phyloP scores from a whole-genome alignment of 2,113 vertebrate species.

The Archocentrus centrarchus region DNA sequence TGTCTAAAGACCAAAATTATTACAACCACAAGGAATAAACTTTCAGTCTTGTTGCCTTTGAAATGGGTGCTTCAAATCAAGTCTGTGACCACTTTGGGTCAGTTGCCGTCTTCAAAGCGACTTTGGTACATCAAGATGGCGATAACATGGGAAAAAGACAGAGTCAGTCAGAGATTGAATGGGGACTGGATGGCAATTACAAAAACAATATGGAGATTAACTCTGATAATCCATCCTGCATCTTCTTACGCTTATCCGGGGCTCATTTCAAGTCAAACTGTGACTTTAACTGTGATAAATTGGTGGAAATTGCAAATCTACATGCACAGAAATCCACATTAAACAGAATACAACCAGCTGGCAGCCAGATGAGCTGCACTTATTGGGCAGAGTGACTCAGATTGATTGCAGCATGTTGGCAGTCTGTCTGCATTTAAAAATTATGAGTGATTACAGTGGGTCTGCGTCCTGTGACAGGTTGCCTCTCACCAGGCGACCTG shows the following conservation, averaged over 20 bases:
- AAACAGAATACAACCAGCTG: background rate
- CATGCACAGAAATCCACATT: background rate
- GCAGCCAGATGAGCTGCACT: no score
- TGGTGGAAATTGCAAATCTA: background rate
- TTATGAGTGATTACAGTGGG: no score
- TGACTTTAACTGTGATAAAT: background rate
- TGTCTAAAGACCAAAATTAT: background rate
- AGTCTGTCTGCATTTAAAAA: no score
- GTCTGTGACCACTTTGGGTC: accelerated
- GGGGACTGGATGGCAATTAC: background rate
- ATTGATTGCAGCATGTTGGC: no score
- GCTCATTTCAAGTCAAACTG: no score
- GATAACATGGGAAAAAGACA: background rate
- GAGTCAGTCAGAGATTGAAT: background rate
- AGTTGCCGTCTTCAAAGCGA: background rate
- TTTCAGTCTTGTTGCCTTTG: background rate
- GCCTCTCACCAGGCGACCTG: no score
- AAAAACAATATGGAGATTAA: background rate
- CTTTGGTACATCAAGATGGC: background rate
- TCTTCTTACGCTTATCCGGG: no score
- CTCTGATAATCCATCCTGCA: background rate
- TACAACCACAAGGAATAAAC: background rate
- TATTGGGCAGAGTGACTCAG: no score
- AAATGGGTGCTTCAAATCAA: background rate
- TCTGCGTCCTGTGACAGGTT: no score